Base-by-base conservation (phyloP, 2,888 invertebrate genomes). In the Aleiodes alternator region DNA sequence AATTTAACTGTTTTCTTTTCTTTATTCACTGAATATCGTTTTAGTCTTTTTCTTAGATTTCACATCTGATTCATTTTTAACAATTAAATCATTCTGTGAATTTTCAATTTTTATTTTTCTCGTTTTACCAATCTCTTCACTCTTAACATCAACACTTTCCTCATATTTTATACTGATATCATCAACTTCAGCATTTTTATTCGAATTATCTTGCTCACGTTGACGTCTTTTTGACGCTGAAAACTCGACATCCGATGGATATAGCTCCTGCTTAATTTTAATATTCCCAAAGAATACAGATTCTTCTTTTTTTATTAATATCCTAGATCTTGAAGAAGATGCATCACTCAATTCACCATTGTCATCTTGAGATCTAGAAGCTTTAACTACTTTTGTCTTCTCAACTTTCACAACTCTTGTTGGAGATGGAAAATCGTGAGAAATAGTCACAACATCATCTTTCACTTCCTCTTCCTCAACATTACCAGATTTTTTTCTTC, bases 241-340 rank as follows among this genome's bases (percentile, higher is more conserved):
- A 59, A 72, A 38, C 53, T 79, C 79, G 5, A 56, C 64, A 61
- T 79, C 79, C 68, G 79, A 79, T 4, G 76, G 53, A 48, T 79
- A 71, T 8, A 78, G 78, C 48, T 79, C 79, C n/a, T 55, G 38
- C 16, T 79, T 79, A 3, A 79, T 74, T 66, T 71, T 76, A 2
- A 79, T 57, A 16, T 78, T 75, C 1, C 70, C 59, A 57, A 79
- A 78, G 16, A 79, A 78, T 2, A 75, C 76, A 43, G 64, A 64
- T 48, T 64, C 64, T 48, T 64, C 64, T 48, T 23, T 64, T 23
- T 64, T 64, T 1, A 64, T 48, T 64, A 64, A 43, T 43, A 48
- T 48, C 9, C 48, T 43, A 4, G 64, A 48, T 23, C 48, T 43
- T 11, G 48, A 43, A 23, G 23, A 38, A 1, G 51, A 69, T 3